These are phyloP conservation scores for Sycobia sp. DNA, from an alignment of 1,140 invertebrate genomes.

Conservation along the genomic window DNA sequence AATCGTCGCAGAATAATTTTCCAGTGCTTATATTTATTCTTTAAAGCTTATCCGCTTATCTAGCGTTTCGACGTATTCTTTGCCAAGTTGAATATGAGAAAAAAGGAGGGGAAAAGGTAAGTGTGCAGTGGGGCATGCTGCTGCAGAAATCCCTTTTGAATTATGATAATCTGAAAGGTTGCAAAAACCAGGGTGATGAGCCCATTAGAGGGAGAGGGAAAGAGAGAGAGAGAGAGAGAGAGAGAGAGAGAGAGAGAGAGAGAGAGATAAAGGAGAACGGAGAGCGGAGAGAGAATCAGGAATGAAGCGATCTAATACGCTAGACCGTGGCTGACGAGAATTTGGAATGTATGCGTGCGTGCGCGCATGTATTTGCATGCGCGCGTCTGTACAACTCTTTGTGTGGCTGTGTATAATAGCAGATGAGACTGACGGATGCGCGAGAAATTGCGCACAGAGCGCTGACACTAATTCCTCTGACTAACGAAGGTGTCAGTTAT, in stretches of 20 bases:
- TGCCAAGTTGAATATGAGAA: not conserved
- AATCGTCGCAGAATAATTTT: slow-evolving; percentile 29
- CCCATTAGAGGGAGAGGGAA: not conserved
- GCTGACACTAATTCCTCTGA: no score
- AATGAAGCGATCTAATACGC: no score
- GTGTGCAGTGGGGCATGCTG: not conserved
- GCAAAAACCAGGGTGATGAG: slow-evolving; percentile 27
- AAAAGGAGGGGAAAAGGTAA: not conserved
- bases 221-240: not conserved
- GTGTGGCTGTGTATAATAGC: no score
- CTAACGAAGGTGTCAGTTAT: no score
- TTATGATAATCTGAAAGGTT: slow-evolving; percentile 30
- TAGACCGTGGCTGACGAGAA: no score
- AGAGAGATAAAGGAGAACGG: not conserved
- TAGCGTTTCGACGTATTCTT: slow-evolving; percentile 13
- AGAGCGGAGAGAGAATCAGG: not conserved
- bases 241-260: not conserved
- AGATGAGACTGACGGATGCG: no score
- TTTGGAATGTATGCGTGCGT: no score
- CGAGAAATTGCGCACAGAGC: no score
- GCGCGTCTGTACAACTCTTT: no score
- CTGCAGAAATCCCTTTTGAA: slow-evolving; percentile 28
- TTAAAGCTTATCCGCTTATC: slow-evolving; percentile 25
- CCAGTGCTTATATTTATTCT: slow-evolving; percentile 32
- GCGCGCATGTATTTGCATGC: no score